These are phyloP conservation scores for Aegotheles bennettii DNA, from an alignment of 2,113 vertebrate species.

Conservation along the genomic window DNA sequence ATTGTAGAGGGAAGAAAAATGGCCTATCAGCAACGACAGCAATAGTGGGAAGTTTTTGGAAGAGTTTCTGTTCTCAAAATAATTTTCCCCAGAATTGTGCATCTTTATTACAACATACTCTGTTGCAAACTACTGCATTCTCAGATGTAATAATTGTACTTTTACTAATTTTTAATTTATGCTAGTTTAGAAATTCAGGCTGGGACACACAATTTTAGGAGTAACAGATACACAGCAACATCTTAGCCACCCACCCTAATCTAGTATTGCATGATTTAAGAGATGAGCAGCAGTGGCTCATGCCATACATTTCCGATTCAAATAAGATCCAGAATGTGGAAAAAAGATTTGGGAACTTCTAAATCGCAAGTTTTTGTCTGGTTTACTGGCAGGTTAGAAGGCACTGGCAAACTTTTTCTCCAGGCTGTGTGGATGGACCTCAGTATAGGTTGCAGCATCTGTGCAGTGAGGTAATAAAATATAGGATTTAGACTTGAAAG, in stretches of 20 bases:
- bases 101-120: not conserved
- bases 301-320: not conserved
- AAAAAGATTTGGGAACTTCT: not conserved
- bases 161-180: not conserved
- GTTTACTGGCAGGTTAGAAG: not conserved
- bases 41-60: constrained; percentile 27
- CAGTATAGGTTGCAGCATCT: not conserved
- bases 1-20: not conserved
- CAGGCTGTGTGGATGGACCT: not conserved
- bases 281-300: not conserved
- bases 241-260: not conserved
- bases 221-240: not conserved
- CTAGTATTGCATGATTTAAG: not conserved
- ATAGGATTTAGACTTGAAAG: not conserved
- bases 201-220: not conserved
- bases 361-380: not conserved
- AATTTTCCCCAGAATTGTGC: not conserved
- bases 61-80: not conserved
- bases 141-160: not conserved
- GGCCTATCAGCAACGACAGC: constrained; percentile 5
- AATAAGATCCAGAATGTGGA: not conserved
- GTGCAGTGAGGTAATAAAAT: not conserved
- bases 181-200: not conserved
- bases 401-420: not conserved
- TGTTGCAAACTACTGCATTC: not conserved